These are phyloP conservation scores for Macrotrachela quadricornifera DNA, from an alignment of 1,140 invertebrate species.

Conservation along the genomic window DNA sequence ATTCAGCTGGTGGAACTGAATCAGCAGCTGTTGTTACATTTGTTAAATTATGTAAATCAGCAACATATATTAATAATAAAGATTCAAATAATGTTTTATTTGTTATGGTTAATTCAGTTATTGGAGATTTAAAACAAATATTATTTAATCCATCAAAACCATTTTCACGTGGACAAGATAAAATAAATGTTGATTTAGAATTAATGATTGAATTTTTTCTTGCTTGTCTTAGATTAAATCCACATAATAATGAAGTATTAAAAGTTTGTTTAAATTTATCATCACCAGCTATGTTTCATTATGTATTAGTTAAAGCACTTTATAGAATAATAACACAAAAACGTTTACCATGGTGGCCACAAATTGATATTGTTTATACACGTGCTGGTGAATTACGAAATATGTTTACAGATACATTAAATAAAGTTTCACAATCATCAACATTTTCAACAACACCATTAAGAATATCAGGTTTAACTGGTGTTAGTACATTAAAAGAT, in stretches of 20 bases:
- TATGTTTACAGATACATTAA: constrained; percentile 84
- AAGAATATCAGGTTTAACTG: constrained; percentile 13
- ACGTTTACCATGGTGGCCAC: constrained; percentile 81
- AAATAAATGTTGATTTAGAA: constrained; percentile 61
- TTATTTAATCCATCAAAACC: constrained; percentile 74
- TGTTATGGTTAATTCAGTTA: constrained; percentile 66
- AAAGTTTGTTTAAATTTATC: constrained; percentile 73
- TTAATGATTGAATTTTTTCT: constrained; percentile 94
- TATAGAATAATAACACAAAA: constrained; percentile 42
- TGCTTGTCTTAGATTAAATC: constrained; percentile 82
- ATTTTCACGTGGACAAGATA: constrained; percentile 57
- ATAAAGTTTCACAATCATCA: constrained; percentile 42
- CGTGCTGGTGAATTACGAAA: constrained; percentile 68
- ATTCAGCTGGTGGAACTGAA: constrained; percentile 33
- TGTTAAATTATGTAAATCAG: constrained; percentile 85
- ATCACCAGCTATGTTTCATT: constrained; percentile 68
- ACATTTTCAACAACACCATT: constrained; percentile 10
- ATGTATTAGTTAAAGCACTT: constrained; percentile 72
- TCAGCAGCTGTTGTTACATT: constrained; percentile 67
- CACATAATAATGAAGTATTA: constrained; percentile 78
- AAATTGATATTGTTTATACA: constrained; percentile 79
- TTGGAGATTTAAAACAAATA: constrained; percentile 65
- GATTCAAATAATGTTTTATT: constrained; percentile 84
- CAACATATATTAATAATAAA: constrained; percentile 73
- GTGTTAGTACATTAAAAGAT: constrained; percentile 4